Base-by-base conservation (phyloP, 2,113 vertebrate genomes). In the Mesitornis unicolor region DNA sequence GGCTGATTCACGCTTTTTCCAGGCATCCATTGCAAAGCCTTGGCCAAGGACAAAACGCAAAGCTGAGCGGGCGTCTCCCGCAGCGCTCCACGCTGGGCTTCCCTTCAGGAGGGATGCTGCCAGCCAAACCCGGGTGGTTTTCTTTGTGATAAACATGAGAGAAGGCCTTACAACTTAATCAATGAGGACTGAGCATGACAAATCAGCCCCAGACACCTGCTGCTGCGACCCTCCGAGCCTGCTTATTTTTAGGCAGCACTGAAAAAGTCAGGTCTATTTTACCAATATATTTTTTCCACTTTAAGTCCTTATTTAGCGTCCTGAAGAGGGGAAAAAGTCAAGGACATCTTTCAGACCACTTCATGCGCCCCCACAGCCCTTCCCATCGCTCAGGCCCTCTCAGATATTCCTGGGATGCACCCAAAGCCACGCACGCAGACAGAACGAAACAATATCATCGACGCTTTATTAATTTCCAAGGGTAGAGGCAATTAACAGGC, bases 11-110 rank as follows among this genome's bases (percentile, higher is more conserved):
- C 7, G 26, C 69, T 71, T 21, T 48, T 67, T 12, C 87, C 81
- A 95, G 81, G 84, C 95, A 89, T 93, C 87, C 90, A 84, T 67
- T 61, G 83, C 60, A 90, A 76, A 96, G 80, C 86, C 94, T 89
- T 69, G 73, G 91, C 90, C 81, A 86, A 93, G 89, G 86, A 91
- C 86, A 84, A 15, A 67, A 29, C 94, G 90, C 54, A 31, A 29
- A 94, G 92, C 88, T 59, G 86, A 96, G 85, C 70, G 28, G 68
- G 91, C 89, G 84, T 87, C 89, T 95, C 78, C 77, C 78, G 35
- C 71, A 38, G 64, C 14, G 6, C 36, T 2, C 51, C 91, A 78
- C 5, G 53, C 87, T 78, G 93, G 91, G 91, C 81, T 95, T 95
- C 87, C 87, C 91, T 48, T 81, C 5, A 2, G 93, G 90, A 68